Conservation (phyloP, 1,140 invertebrate genomes). For the Pseudomyrmex gracilis region DNA sequence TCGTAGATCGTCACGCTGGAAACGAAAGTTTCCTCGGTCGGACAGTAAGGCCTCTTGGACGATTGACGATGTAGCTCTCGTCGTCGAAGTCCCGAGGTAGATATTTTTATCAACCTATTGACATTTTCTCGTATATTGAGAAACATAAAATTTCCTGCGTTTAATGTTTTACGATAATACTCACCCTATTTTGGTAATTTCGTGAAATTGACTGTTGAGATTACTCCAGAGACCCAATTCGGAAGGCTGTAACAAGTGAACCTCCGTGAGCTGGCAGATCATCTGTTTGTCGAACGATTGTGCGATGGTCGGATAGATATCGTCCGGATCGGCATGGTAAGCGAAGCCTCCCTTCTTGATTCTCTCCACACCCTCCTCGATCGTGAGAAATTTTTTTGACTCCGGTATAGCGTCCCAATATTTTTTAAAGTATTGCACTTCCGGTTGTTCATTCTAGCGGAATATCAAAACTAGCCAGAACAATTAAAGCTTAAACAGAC, state of each 20-base stretch:
- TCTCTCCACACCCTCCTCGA: conserved; percentile 48
- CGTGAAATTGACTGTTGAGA: conserved; percentile 50
- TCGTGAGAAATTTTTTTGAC: conserved; percentile 11
- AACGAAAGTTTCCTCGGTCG: conserved; percentile 27
- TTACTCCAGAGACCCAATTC: conserved; percentile 38
- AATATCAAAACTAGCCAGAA: neutral
- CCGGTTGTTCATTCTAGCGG: conserved; percentile 33
- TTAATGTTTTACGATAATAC: neutral
- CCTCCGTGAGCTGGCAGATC: conserved; percentile 73
- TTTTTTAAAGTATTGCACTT: conserved; percentile 60
- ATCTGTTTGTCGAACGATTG: conserved; percentile 58
- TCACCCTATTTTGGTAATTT: conserved; percentile 69
- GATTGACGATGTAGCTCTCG: conserved; percentile 53
- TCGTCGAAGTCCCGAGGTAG: conserved; percentile 54
- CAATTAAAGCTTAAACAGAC: neutral
- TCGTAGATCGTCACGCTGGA: conserved; percentile 67
- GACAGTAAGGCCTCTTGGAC: conserved; percentile 61
- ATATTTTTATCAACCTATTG: conserved; percentile 54
- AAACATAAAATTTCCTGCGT: neutral
- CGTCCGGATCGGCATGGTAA: conserved; percentile 61
- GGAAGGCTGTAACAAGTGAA: conserved; percentile 65
- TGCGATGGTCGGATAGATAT: conserved; percentile 59
- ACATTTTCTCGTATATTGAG: neutral
- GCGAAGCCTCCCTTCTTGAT: conserved; percentile 59
- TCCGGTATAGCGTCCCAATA: conserved; percentile 62